These are phyloP conservation scores for Lytechinus pictus DNA, from an alignment of 35 echinoderm and acorn worm species.

Conservation along the genomic window DNA sequence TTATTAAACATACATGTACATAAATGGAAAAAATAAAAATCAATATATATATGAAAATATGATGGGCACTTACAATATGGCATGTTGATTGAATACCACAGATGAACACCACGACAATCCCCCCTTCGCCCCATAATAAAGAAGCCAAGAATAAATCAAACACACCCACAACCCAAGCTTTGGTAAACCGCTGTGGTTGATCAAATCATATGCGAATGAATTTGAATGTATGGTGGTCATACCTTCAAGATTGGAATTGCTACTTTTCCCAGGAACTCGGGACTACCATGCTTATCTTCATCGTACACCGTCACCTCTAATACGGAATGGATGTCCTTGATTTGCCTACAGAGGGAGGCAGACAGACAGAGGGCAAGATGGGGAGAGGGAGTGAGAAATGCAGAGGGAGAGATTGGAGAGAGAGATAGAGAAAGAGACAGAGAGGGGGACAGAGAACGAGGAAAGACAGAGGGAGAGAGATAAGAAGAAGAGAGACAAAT, in stretches of 20 bases:
- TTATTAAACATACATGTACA: no score
- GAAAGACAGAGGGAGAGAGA: not conserved
- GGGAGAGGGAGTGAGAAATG: not conserved
- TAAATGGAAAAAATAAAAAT: no score
- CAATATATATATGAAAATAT: no score
- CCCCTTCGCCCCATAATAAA: no score
- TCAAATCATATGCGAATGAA: no score
- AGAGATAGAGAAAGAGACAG: not conserved
- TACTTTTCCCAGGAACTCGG: slow-evolving; percentile 94
- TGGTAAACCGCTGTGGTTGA: no score
- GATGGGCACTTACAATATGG: no score
- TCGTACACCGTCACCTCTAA: slow-evolving; percentile 93
- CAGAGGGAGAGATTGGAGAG: not conserved
- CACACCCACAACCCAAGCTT: no score
- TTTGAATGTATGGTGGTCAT: not conserved
- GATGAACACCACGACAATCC: no score
- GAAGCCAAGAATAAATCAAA: no score
- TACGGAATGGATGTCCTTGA: slow-evolving; percentile 87
- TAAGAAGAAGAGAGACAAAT: not conserved
- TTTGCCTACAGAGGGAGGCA: slow-evolving; percentile 60
- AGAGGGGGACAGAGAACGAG: not conserved
- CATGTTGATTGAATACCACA: no score
- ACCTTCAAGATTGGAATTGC: slow-evolving; percentile 89
- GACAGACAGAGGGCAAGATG: not conserved
- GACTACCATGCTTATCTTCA: slow-evolving; percentile 97